These are phyloP conservation scores for Cassiopea xamachana DNA, from an alignment of 30 jellyfish, hydroid and myxozoan genomes.

Conservation along the genomic window DNA sequence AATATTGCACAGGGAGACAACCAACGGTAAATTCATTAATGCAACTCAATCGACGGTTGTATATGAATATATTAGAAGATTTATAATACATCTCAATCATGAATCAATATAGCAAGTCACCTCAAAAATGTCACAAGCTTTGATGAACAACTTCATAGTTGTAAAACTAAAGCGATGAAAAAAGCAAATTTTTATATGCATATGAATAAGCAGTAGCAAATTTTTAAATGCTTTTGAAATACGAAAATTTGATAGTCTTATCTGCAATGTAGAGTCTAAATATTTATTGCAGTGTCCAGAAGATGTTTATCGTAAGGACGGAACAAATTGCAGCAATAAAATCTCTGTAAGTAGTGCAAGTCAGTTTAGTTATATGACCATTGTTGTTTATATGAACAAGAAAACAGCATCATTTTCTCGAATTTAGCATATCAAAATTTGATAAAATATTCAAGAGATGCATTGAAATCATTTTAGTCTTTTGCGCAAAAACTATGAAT, in stretches of 20 bases:
- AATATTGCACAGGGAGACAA: conserved; percentile 85
- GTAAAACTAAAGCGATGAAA: neutral
- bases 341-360: conserved; percentile 12
- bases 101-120: neutral
- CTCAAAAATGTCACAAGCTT: neutral
- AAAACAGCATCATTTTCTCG: neutral
- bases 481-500: neutral
- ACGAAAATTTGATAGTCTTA: too few species aligned
- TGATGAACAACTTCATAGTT: too few species aligned
- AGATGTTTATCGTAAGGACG: conserved; percentile 63
- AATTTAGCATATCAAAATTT: too few species aligned
- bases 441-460: too few species aligned
- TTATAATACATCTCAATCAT: neutral
- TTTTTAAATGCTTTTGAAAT: too few species aligned
- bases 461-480: neutral
- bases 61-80: too few species aligned
- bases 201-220: neutral
- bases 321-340: conserved; percentile 59
- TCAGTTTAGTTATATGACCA: neutral
- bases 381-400: neutral
- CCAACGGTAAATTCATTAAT: conserved; percentile 49
- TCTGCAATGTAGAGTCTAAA: too few species aligned
- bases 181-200: neutral
- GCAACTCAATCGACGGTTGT: neutral
- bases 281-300: conserved; percentile 74